These are phyloP conservation scores for Pyrgus malvae DNA, from an alignment of 2,888 invertebrate species.

Conservation along the genomic window DNA sequence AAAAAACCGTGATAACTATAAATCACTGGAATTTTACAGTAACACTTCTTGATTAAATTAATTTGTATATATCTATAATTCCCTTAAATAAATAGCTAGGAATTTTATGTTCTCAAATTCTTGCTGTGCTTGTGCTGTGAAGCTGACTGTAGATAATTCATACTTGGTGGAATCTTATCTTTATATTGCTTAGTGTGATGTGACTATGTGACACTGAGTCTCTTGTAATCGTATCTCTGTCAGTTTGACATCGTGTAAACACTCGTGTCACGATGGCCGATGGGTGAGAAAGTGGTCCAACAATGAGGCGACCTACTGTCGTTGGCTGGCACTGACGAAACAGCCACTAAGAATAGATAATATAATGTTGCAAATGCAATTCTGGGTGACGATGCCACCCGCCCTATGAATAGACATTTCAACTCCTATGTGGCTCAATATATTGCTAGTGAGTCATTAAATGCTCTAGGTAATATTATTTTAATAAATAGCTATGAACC, in stretches of 20 bases:
- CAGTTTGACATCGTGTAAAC: constrained; percentile 31
- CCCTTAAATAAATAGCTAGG: too few relatives aligned
- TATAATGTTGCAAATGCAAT: constrained; percentile 60
- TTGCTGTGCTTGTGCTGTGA: too few relatives aligned
- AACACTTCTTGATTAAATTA: too few relatives aligned
- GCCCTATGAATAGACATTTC: constrained; percentile 30
- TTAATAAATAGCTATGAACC: neutral
- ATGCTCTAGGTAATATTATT: neutral
- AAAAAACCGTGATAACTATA: too few relatives aligned
- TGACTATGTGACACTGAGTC: constrained; percentile 13
- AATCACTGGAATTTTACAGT: too few relatives aligned
- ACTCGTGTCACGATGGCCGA: constrained; percentile 22
- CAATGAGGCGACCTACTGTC: constrained; percentile 32
- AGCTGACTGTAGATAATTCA: too few relatives aligned
- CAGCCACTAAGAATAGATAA: constrained; percentile 32
- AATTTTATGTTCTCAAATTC: too few relatives aligned
- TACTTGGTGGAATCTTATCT: neutral
- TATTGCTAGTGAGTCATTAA: constrained; percentile 27
- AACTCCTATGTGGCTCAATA: constrained; percentile 30
- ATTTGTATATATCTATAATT: too few relatives aligned
- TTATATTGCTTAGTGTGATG: constrained; percentile 4
- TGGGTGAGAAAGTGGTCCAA: constrained; percentile 31
- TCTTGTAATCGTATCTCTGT: constrained; percentile 27
- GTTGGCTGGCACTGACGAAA: constrained; percentile 32
- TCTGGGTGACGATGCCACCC: constrained; percentile 59